Base-by-base conservation (phyloP, 2,797 vertebrate species). In the Hydrolagus colliei region DNA sequence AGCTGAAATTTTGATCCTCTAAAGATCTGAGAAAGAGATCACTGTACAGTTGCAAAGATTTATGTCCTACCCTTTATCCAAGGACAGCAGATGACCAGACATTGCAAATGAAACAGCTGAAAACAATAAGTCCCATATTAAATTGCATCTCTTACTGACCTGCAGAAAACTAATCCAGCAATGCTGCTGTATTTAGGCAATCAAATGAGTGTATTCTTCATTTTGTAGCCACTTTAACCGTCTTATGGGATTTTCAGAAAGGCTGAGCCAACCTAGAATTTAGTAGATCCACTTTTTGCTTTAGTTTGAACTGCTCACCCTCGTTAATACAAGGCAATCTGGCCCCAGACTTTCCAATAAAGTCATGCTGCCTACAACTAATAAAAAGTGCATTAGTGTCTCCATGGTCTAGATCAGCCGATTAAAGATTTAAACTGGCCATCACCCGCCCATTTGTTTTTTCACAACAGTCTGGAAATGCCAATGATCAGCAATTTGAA, bases 341-440 rank as follows among this genome's bases (percentile, higher is more conserved):
- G 65, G 67, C 20, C 41, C 41, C 65, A 67, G 63, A 35, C 32
- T 6, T 22, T 22, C 76, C 76, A 62, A 13, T 18, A 52, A 52
- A 52, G 12, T 65, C 14, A 63, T 84, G 32, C 4, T 71, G 8
- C 65, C 52, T 71, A n/a, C 75, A 41, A 61, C 65, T 71, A 84
- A 84, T 84, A 84, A 68, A 84, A 84, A 84, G 79, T 84, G 9
- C 79, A 84, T 84, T 71, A 71, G 32, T 71, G 79, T 80, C 22
- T 82, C 63, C 27, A 4, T 8, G 14, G 27, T 67, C 63, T 35
- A 18, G n/a, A 82, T 16, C 27, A 67, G 32, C 62, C 1, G 20
- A 20, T 12, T 11, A 35, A 52, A 52, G 41, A 52, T 52, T 52
- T 52, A 52, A 52, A 52, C 41, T 52, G 6, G 41, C 65, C 22